Evolutionary conservation across 2,797 vertebrate species (phyloP), one percentile per base, ranked within the genome.

Genomic region (Alcedo quadribrachys): DNA sequence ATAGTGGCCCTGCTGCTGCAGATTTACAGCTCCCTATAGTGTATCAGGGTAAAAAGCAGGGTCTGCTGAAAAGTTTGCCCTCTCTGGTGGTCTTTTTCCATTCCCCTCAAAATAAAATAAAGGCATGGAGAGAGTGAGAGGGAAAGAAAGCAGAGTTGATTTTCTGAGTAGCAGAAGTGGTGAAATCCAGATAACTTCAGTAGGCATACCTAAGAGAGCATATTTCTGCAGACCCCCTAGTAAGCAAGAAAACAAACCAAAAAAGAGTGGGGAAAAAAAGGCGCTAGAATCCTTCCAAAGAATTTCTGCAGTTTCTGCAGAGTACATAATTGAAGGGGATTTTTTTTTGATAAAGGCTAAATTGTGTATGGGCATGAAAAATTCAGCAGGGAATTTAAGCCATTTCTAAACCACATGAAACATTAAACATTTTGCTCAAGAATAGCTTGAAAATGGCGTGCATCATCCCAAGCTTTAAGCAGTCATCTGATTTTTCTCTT

Each of bases 371-470:
- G 86, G 22, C 80, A 89, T 96, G 84, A 96, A 97, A 94, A 93
- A 95, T 96, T 94, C 90, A 96, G 57, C 54, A 74, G 83, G 75
- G 88, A 93, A 96, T 96, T 96, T 96, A 87, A 94, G 91, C 89
- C 74, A 85, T 92, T 96, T 97, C 87, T 43, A 92, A 87, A 75
- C 60, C 70, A 42, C 87, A 93, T 87, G 79, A 97, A 96, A 95
- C 89, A 90, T 88, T 95, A 88, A 96, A 86, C 67, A 77, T 94
- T 92, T 81, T 21, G 15, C 57, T 93, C 69, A 85, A 95, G 88
- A 90, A 71, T 81, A 73, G 74, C 69, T 95, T 95, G 95, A 93
- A 92, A 87, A 86, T 92, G 66, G 73, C 3, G 2, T 88, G 84
- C 86, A 90, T 87, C 95, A 79, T 93, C 91, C 43, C 78, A 81